A percentile compares a stretch with the other conserved stretches of the same genome.
phyloP scores from a whole-genome alignment of 2,888 invertebrate genomes.

The Aporophyla nigra region DNA sequence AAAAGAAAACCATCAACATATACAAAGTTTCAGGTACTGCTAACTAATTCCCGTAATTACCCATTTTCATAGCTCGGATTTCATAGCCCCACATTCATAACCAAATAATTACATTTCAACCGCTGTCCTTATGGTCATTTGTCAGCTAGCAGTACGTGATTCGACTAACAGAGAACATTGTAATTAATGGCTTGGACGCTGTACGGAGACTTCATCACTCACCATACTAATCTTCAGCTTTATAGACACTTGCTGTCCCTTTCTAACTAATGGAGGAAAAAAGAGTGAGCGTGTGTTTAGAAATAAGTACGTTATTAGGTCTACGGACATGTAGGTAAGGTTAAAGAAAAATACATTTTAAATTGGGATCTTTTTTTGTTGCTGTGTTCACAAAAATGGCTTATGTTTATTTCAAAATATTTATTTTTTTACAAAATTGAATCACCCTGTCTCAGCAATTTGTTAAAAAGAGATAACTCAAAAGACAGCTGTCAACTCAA shows the following conservation, averaged over 20 bases:
- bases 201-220: slow-evolving; percentile 53
- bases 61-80: neutral
- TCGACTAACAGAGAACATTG: slow-evolving; percentile 60
- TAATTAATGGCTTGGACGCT: slow-evolving; percentile 71
- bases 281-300: slow-evolving; percentile 12
- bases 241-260: slow-evolving; percentile 39
- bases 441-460: neutral
- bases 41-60: too few relatives aligned
- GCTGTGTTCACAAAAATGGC: neutral
- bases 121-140: slow-evolving; percentile 71
- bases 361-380: neutral
- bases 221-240: slow-evolving; percentile 59
- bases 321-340: neutral
- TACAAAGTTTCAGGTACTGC: neutral
- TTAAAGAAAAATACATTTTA: neutral
- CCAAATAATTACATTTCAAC: slow-evolving; percentile 71
- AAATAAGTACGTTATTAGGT: slow-evolving; percentile 34
- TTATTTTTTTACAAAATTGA: neutral
- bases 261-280: slow-evolving; percentile 10
- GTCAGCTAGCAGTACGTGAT: slow-evolving; percentile 71
- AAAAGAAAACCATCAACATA: neutral
- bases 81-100: slow-evolving; percentile 51
- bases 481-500: slow-evolving; percentile 18
- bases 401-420: neutral
- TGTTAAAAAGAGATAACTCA: neutral